Conservation (phyloP, 2,797 vertebrate genomes). For the Melanotaenia nigrans region DNA sequence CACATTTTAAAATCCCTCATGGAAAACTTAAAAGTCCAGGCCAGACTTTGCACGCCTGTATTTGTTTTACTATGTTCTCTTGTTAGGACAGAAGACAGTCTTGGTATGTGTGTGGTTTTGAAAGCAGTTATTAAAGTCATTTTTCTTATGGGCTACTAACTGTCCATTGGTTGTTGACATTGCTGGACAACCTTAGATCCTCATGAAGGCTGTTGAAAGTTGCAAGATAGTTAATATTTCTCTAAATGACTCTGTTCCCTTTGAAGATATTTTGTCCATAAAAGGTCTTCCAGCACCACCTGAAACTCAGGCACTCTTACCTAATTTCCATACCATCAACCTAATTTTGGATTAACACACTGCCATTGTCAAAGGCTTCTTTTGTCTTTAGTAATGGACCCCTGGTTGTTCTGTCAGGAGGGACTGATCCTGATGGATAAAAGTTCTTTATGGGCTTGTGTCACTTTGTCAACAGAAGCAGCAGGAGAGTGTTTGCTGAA, state of each 20-base stretch:
- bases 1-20: constrained; percentile 68
- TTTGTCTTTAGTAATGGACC: constrained; percentile 44
- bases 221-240: background rate
- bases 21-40: constrained; percentile 50
- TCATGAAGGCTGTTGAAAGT: background rate
- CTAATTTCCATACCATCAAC: background rate
- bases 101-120: constrained; percentile 4
- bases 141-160: background rate
- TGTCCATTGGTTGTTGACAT: constrained; percentile 15
- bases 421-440: constrained; percentile 36
- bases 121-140: background rate
- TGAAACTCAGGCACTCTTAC: background rate
- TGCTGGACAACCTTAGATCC: background rate
- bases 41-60: constrained; percentile 46
- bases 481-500: constrained; percentile 43
- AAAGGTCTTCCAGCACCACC: background rate
- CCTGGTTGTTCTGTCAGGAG: constrained; percentile 42
- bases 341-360: constrained; percentile 25
- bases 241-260: background rate
- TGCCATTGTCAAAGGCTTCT: constrained; percentile 7
- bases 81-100: background rate
- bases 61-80: constrained; percentile 63
- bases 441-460: constrained; percentile 31
- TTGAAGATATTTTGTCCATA: background rate
- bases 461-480: constrained; percentile 57